phyloP scores from a whole-genome alignment of 2,888 invertebrate genomes.

The Belgica antarctica region DNA sequence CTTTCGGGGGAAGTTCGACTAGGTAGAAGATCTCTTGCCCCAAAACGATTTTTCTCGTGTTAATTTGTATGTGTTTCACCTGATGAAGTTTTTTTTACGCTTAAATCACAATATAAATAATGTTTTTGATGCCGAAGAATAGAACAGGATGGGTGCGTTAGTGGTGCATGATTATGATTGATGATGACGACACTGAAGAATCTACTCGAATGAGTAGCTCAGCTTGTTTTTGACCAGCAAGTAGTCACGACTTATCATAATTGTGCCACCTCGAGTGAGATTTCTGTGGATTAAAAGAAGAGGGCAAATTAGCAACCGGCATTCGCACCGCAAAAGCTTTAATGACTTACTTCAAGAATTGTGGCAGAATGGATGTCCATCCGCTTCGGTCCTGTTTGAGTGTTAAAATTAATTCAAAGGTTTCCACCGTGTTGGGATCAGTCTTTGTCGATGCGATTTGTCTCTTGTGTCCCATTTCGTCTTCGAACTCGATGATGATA shows the following conservation, averaged over 20 bases:
- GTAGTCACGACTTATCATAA: constrained; percentile 86
- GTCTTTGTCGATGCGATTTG: constrained; percentile 79
- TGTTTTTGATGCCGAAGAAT: constrained; percentile 1
- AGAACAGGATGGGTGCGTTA: constrained; percentile 4
- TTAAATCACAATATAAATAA: constrained; percentile 10
- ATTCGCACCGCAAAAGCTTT: background rate
- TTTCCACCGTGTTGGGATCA: constrained; percentile 82
- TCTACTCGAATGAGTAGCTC: constrained; percentile 68
- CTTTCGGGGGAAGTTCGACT: constrained; percentile 8
- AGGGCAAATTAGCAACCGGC: background rate
- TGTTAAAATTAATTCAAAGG: constrained; percentile 86
- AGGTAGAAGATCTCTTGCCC: background rate
- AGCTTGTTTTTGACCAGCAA: constrained; percentile 88
- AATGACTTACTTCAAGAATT: constrained; percentile 80
- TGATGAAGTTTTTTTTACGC: constrained; percentile 14
- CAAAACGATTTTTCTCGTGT: background rate
- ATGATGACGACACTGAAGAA: background rate
- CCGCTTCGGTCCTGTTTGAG: constrained; percentile 69
- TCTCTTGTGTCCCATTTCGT: constrained; percentile 62
- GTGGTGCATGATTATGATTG: constrained; percentile 8
- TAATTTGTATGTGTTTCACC: constrained; percentile 1
- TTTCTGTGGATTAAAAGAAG: constrained; percentile 61
- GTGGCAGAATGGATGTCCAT: constrained; percentile 84
- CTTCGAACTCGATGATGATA: constrained; percentile 79
- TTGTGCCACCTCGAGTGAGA: constrained; percentile 78